Base-by-base conservation (phyloP, 2,113 vertebrate species). In the Lota lota region DNA sequence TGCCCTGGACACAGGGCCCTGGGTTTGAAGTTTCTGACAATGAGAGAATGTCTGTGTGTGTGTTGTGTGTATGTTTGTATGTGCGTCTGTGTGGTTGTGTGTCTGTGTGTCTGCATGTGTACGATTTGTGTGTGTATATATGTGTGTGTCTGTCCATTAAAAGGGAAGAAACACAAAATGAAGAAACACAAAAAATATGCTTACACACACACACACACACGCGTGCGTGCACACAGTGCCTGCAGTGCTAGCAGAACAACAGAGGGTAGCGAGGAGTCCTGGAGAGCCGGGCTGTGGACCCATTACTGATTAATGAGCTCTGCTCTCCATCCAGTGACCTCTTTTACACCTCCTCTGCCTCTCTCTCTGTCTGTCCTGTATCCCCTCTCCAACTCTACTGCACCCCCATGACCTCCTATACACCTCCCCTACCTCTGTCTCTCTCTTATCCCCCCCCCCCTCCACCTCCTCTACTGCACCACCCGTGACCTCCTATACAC, bases 221-320 rank as follows among this genome's bases (percentile, higher is more conserved):
- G 15, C n/a, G 20, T 10, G 4, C 19, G 1, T n/a, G 20, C n/a
- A 57, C 63, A 17, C 22, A 78, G 67, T 51, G 10, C 76, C 75
- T 54, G 72, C 60, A 61, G 66, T 54, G 5, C 22, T 69, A 71
- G 62, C 72, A 63, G 6, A 85, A 75, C 80, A 83, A 85, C 80
- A 84, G 61, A 63, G 77, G 73, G 72, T 22, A 36, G 75, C 53
- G 53, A 64, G 59, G 53, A 72, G 76, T 85, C 68, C 68, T 78
- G 83, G 84, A 77, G 79, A 66, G 50, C 76, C 66, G 66, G 73
- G 78, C 79, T 77, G 67, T 60, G 14, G 56, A 73, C n/a, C 78
- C 79, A 78, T 85, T 85, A 83, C 83, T 85, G 84, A 83, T 85
- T 88, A 87, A 83, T 86, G 79, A 87, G 79, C 83, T 74, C 73